Evolutionary conservation across 2,113 vertebrate genomes (phyloP), one percentile per base, ranked within the genome.

Genomic region (Erythrocercus mccallii): DNA sequence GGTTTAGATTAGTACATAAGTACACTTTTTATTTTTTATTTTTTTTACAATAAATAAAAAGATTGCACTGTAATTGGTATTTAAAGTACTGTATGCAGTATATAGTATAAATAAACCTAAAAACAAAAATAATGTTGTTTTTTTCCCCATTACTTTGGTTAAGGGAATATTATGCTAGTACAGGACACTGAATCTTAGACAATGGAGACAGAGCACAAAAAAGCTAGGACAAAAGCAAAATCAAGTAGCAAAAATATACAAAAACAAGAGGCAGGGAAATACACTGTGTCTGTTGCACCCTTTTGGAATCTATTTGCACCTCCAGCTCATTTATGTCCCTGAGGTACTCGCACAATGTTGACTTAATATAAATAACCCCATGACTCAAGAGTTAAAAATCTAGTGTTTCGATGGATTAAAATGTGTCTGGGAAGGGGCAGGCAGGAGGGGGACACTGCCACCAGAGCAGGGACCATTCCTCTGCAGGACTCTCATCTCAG

Each of bases 51-150:
- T 99, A 99, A 99, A 99, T 99, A 99, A 99, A 90, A 98, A 99
- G 99, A 99, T 99, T 99, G 99, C 99, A 99, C 99, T 99, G 99
- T 99, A 99, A 99, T 99, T 99, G 98, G 99, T 99, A 99, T 99
- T 99, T 99, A 99, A 99, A 99, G 99, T 99, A 99, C 99, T 99
- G 99, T 98, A 99, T 99, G 99, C 99, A 99, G 99, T 99, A 99
- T 99, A 99, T 99, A 99, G 99, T 99, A 99, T 99, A 99, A 99
- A 99, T 99, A 99, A 99, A 99, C 98, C 98, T 98, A 99, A 97
- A 83, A 98, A 98, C 97, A 98, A 99, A 99, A 98, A 98, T 98
- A 99, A 98, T 99, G 98, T 98, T 98, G 98, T 98, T 98, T 99
- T 86, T 90, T 92, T 98, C 98, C 98, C 98, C 98, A 98, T 98